Conservation (phyloP, 2,113 vertebrate species). For the Spea multiplicata region DNA sequence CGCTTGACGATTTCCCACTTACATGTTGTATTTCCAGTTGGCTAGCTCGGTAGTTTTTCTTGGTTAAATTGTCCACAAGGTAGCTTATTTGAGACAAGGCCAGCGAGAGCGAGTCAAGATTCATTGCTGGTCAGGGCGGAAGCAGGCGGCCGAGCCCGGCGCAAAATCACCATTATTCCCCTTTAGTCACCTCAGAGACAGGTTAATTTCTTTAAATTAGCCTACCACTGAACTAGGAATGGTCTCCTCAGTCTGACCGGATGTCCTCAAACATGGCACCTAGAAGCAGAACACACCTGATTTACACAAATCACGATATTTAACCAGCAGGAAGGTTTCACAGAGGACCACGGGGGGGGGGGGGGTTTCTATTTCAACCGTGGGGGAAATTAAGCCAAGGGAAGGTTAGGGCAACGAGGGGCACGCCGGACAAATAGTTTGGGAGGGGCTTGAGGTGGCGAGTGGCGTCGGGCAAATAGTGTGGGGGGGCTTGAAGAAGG, state of each 20-base stretch:
- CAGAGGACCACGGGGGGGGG: too few relatives aligned
- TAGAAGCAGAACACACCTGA: constrained; percentile 55
- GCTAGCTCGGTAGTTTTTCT: constrained; percentile 99
- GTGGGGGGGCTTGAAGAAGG: too few relatives aligned
- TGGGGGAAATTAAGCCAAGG: too few relatives aligned
- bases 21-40: constrained; percentile 99
- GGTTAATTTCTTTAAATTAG: constrained; percentile 86
- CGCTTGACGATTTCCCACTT: constrained; percentile 62
- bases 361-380: too few relatives aligned
- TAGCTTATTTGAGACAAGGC: constrained; percentile 99
- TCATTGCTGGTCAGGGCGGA: constrained; percentile 99
- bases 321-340: too few relatives aligned
- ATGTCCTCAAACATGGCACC: constrained; percentile 88
- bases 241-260: constrained; percentile 69
- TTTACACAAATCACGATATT: too few relatives aligned
- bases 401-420: too few relatives aligned
- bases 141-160: constrained; percentile 99
- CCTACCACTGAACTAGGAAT: constrained; percentile 70
- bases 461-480: background rate
- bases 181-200: constrained; percentile 99
- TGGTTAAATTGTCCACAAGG: constrained; percentile 99
- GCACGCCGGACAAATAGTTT: too few relatives aligned
- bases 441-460: background rate
- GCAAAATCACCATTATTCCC: constrained; percentile 99
- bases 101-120: constrained; percentile 99